These are phyloP conservation scores for Agrochola circellaris DNA, from an alignment of 2,888 invertebrate species.

Conservation along the genomic window DNA sequence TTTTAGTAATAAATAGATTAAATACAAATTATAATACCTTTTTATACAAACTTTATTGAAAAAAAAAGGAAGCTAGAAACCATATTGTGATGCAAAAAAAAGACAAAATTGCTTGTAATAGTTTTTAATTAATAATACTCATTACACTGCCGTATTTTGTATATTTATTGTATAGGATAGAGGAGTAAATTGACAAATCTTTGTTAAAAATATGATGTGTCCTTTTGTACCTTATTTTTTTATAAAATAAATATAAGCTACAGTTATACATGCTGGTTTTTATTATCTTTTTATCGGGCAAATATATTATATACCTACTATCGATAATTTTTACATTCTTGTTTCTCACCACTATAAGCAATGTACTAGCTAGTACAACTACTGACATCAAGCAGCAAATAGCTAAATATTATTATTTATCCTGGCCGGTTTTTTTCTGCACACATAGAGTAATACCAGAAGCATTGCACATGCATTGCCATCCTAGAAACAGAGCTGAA, in stretches of 20 bases:
- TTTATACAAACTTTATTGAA: conserved; percentile 25
- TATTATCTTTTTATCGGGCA: conserved; percentile 11
- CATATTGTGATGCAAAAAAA: conserved; percentile 66
- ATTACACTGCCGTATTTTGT: conserved; percentile 69
- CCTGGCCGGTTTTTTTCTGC: neutral
- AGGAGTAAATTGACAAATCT: conserved; percentile 63
- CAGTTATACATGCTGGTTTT: conserved; percentile 48
- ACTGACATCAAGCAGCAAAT: conserved; percentile 14
- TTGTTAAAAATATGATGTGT: conserved; percentile 72
- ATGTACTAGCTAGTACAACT: neutral
- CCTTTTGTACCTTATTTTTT: conserved; percentile 86
- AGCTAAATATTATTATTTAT: neutral
- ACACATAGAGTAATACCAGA: neutral
- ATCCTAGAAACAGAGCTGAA: neutral
- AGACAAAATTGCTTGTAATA: conserved; percentile 64
- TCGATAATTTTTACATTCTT: neutral
- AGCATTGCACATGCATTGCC: neutral
- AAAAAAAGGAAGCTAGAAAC: conserved; percentile 59
- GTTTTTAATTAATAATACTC: conserved; percentile 72
- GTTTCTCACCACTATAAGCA: neutral
- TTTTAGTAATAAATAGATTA: conserved; percentile 45
- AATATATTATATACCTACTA: neutral
- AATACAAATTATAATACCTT: conserved; percentile 27
- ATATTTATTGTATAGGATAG: conserved; percentile 72
- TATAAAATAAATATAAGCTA: conserved; percentile 74